A percentile compares a stretch with the other conserved stretches of the same genome.
Evolutionary conservation across 2,113 vertebrate genomes (phyloP).

Genomic region (Albula goreensis): DNA sequence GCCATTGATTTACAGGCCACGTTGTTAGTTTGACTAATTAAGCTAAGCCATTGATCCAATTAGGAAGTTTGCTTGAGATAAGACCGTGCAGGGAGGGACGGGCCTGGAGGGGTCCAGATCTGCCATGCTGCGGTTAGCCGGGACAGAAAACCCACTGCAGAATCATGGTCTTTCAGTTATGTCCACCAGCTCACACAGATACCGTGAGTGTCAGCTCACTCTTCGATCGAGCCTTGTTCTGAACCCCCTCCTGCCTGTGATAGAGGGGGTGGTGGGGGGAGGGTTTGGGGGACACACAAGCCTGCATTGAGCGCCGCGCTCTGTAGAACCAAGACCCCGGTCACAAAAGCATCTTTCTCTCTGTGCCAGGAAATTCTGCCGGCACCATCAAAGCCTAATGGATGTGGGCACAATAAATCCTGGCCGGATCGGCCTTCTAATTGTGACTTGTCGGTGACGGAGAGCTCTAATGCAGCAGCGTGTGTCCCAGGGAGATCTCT

Average conservation of each 20-base stretch:
- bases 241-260: not conserved
- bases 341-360: constrained; percentile 28
- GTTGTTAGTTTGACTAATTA: constrained; percentile 36
- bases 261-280: too few species aligned
- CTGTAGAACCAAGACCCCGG: not conserved
- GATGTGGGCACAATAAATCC: constrained; percentile 49
- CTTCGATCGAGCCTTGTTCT: not conserved
- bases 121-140: not conserved
- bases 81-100: not conserved
- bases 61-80: constrained; percentile 22
- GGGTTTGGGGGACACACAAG: not conserved
- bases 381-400: constrained; percentile 46
- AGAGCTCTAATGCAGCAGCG: constrained; percentile 46
- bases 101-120: not conserved
- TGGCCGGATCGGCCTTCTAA: constrained; percentile 33
- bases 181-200: not conserved
- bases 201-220: not conserved
- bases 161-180: not conserved
- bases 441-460: constrained; percentile 41
- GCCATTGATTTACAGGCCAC: constrained; percentile 30
- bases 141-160: not conserved
- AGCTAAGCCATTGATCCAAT: constrained; percentile 45
- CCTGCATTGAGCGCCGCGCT: constrained; percentile 16
- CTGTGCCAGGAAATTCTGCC: constrained; percentile 23
- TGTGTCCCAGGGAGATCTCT: constrained; percentile 23